These are phyloP conservation scores for Agapornis canus DNA, from an alignment of 2,797 vertebrate genomes.

Conservation along the genomic window DNA sequence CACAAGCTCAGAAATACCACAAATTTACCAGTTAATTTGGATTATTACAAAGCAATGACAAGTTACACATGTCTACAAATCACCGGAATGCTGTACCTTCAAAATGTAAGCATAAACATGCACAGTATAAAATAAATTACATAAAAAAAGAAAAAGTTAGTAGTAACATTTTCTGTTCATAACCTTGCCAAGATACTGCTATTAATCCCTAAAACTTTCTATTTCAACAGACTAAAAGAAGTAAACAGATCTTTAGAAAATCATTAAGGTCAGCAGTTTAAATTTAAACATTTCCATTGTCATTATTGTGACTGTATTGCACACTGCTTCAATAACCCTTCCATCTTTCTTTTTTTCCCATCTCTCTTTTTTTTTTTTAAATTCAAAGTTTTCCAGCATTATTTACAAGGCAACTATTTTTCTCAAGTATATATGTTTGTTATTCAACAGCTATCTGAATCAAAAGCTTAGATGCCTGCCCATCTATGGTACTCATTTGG, in stretches of 20 bases:
- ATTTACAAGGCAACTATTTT: constrained; percentile 13
- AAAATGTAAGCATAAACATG: constrained; percentile 58
- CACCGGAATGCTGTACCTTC: background rate
- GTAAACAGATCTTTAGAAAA: background rate
- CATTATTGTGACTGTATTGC: background rate
- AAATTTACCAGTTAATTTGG: constrained; percentile 14
- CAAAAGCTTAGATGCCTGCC: constrained; percentile 62
- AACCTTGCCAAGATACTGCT: constrained; percentile 12
- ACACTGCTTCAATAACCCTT: background rate
- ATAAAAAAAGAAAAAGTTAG: constrained; percentile 52
- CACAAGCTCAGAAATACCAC: background rate
- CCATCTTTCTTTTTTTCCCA: background rate
- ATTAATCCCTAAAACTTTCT: background rate
- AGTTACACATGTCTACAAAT: constrained; percentile 34
- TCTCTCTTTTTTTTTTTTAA: background rate
- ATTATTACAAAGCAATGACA: constrained; percentile 48
- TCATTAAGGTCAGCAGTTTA: background rate
- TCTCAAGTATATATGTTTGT: constrained; percentile 19
- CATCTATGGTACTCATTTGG: constrained; percentile 55
- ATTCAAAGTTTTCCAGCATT: background rate
- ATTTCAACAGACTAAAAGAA: background rate
- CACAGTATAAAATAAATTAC: background rate
- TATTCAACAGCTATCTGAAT: constrained; percentile 28
- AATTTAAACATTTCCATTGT: background rate
- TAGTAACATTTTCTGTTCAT: constrained; percentile 31